A percentile compares a stretch with the other conserved stretches of the same genome.
phyloP scores from a whole-genome alignment of 1,140 invertebrate genomes.

The Drosophila nebulosa region DNA sequence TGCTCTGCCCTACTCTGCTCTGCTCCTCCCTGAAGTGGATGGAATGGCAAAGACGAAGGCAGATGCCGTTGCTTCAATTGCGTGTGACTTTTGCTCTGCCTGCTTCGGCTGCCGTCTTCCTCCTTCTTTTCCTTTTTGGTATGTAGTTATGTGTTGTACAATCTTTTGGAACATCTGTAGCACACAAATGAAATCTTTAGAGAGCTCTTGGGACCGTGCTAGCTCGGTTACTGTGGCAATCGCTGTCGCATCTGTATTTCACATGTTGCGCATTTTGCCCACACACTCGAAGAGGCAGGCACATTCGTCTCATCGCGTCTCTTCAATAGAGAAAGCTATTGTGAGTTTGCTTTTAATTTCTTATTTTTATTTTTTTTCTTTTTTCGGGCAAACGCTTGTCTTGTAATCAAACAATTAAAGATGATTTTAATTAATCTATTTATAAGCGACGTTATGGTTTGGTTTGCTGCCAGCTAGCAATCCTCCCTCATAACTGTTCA shows the following conservation, averaged over 20 bases:
- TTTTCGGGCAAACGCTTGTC: conserved; percentile 55
- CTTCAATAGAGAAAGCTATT: conserved; percentile 42
- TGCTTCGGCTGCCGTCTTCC: too few relatives aligned
- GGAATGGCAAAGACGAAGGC: too few relatives aligned
- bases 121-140: conserved; percentile 33
- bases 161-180: conserved; percentile 74
- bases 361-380: conserved; percentile 12
- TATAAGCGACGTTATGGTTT: conserved; percentile 52
- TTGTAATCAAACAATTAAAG: conserved; percentile 80
- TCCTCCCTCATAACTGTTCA: conserved; percentile 63
- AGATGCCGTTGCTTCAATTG: conserved; percentile 77
- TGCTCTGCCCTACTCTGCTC: background rate
- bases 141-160: conserved; percentile 73
- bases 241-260: conserved; percentile 69
- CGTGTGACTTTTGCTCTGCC: conserved; percentile 63
- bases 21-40: conserved; percentile 57
- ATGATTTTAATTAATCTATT: conserved; percentile 80
- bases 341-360: conserved; percentile 49
- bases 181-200: conserved; percentile 76
- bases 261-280: conserved; percentile 78
- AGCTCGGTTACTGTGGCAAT: conserved; percentile 58
- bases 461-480: conserved; percentile 10
- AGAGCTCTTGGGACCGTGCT: conserved; percentile 64
- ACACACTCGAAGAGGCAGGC: conserved; percentile 51
- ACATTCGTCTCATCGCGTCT: too few relatives aligned